Percentiles rank a stretch among this genome's conserved stretches.
Evolutionary conservation across 2,113 vertebrate genomes (phyloP).

Genomic region (Malurus cyaneus): DNA sequence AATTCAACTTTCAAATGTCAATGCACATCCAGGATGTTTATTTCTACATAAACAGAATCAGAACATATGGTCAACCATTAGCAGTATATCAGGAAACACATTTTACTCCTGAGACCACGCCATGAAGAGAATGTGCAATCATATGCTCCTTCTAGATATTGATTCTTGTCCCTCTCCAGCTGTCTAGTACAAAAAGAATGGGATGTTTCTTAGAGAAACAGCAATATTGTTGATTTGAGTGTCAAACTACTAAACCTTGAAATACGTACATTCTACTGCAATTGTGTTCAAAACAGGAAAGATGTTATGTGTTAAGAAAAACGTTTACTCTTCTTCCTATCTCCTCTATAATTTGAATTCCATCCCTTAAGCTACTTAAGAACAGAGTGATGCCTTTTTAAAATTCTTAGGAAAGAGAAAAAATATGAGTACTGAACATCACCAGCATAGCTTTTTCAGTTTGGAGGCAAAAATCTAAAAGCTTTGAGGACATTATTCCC

Average conservation of each 20-base stretch:
- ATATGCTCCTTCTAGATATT: background rate
- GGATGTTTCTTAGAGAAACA: background rate
- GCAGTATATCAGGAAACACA: background rate
- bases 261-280: background rate
- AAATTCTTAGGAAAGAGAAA: background rate
- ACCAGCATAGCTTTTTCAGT: background rate
- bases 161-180: background rate
- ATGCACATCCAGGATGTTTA: background rate
- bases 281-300: background rate
- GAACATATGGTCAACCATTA: conserved; percentile 5
- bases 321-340: background rate
- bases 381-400: background rate
- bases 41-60: conserved; percentile 16
- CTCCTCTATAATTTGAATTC: background rate
- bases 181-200: background rate
- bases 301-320: background rate
- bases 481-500: background rate
- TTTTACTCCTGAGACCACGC: background rate
- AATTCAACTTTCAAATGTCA: conserved; percentile 12
- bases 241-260: background rate
- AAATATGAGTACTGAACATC: background rate
- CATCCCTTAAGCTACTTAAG: background rate
- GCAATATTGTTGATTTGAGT: background rate
- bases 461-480: background rate
- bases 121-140: background rate